Evolutionary conservation across 1,140 invertebrate species (phyloP), one percentile per base, ranked within the genome.

Genomic region (Dufourea novaeangliae): DNA sequence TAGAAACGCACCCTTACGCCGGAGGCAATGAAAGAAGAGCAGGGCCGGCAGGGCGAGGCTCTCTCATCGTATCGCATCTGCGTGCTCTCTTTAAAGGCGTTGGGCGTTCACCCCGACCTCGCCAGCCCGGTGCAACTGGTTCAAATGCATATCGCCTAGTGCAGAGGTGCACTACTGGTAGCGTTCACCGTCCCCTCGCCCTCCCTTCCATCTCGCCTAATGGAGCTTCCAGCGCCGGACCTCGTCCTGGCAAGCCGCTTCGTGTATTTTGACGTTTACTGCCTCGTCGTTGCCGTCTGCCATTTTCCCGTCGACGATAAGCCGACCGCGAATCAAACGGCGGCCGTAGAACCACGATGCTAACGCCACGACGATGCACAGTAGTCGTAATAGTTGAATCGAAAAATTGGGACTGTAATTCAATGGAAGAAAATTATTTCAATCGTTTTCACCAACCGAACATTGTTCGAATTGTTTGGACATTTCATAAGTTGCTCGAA

Each of bases 61-160:
- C 46, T 50, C 46, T 50, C 75, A 56, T 56, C 68, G 67, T 66
- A 76, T 80, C 78, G 76, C 80, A 79, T 86, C 78, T 69, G 83
- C 70, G 54, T 85, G 82, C 89, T 91, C 90, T 90, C 88, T 92
- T 92, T 92, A 90, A 89, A 91, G 76, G 83, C 88, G 89, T 92
- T 91, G 90, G 91, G 84, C 91, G 91, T 92, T 92, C 91, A 90
- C 91, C 91, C 88, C 91, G 91, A 92, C 91, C 91, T 91, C 89
- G 89, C 77, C 88, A 85, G 85, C 87, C 85, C 86, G 82, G 89
- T 81, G 87, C 88, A 90, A 91, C 90, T 91, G 90, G 88, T 91
- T 91, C 89, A 90, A 89, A 89, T 88, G 87, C 88, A 87, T 87
- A 86, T 84, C 73, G 78, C 82, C 77, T 88, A 88, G 89, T 75